A percentile compares a stretch with the other conserved stretches of the same genome.
Conservation (phyloP, 2,888 invertebrate species). For the Mimumesa dahlbomi region DNA sequence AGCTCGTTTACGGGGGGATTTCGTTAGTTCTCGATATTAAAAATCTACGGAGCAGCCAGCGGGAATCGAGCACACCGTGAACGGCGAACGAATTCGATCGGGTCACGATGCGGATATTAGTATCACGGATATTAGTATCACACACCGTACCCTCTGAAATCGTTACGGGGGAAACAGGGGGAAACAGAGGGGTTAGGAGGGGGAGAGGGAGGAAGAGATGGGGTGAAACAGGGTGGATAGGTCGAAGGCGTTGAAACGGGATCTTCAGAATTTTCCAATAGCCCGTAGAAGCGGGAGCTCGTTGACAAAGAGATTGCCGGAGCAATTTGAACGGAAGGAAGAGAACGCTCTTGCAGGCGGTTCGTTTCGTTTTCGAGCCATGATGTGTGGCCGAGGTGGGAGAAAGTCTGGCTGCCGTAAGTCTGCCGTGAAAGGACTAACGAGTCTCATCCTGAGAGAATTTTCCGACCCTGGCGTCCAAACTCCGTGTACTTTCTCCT, state of each 20-base stretch:
- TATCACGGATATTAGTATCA: slow-evolving; percentile 15
- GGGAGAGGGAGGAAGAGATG: too few species aligned
- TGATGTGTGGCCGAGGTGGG: slow-evolving; percentile 61
- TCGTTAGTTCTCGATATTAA: too few species aligned
- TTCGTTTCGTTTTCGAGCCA: slow-evolving; percentile 55
- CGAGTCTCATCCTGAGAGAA: slow-evolving; percentile 63
- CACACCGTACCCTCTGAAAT: slow-evolving; percentile 1
- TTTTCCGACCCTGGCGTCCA: slow-evolving; percentile 44
- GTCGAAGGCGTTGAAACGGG: slow-evolving; percentile 4
- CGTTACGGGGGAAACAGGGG: background rate
- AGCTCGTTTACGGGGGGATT: too few species aligned
- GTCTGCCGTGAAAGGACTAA: slow-evolving; percentile 67
- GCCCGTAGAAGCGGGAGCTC: slow-evolving; percentile 14
- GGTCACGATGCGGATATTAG: too few species aligned
- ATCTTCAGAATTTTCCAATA: slow-evolving; percentile 38
- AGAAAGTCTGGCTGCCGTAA: slow-evolving; percentile 58
- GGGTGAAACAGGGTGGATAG: too few species aligned
- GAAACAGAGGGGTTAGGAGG: too few species aligned
- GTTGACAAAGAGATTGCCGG: slow-evolving; percentile 35
- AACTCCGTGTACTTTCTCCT: slow-evolving; percentile 7
- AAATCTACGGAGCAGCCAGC: too few species aligned
- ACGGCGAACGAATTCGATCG: background rate
- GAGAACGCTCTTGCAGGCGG: slow-evolving; percentile 21
- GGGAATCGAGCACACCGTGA: too few species aligned
- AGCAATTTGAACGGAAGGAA: slow-evolving; percentile 58